Evolutionary conservation across 2,888 invertebrate species (phyloP), one percentile per base, ranked within the genome.

Genomic region (Cepaea hortensis): DNA sequence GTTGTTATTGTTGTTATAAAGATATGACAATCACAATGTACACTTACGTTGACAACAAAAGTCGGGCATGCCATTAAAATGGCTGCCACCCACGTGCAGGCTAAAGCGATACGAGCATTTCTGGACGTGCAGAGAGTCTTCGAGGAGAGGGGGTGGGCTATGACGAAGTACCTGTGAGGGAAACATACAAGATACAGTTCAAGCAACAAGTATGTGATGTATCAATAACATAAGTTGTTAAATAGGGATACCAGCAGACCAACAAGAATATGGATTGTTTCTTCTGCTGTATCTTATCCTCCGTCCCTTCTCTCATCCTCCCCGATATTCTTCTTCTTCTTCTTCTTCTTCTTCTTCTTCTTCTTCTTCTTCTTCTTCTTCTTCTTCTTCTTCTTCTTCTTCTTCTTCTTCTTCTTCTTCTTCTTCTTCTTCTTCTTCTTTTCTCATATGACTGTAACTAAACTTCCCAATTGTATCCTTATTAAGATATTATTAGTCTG

Each of bases 101-200:
- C 87, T 46, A 95, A 92, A 13, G 95, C 94, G 88, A 93, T 93
- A 73, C 95, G 93, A 87, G 95, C 95, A 90, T 95, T 95, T 84
- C 94, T 95, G 88, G 95, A 93, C 3, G 95, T 95, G 91, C 95
- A 95, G 88, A 95, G 91, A 5, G 95, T 93, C 15, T 95, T 93
- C 3, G 95, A 95, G 87, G 94, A 93, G 93, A 95, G 95, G 1
- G 95, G 95, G 90, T 95, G 95, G 6, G 95, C 95, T 68, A 95
- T 95, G 72, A 95, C 95, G 65, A 95, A 93, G 89, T 95, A 95
- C 91, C 95, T 95, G 93, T 3, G 23, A 3, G 23, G 23, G 73
- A 73, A 15, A 68, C 5, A 68, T 20, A n/a, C n/a, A 68, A 55
- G 55, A 55, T 11, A 9, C 7, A 55, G 55, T 55, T 55, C 6